These are phyloP conservation scores for Antechinus flavipes DNA, from an alignment of 2,113 vertebrate genomes.

Conservation along the genomic window DNA sequence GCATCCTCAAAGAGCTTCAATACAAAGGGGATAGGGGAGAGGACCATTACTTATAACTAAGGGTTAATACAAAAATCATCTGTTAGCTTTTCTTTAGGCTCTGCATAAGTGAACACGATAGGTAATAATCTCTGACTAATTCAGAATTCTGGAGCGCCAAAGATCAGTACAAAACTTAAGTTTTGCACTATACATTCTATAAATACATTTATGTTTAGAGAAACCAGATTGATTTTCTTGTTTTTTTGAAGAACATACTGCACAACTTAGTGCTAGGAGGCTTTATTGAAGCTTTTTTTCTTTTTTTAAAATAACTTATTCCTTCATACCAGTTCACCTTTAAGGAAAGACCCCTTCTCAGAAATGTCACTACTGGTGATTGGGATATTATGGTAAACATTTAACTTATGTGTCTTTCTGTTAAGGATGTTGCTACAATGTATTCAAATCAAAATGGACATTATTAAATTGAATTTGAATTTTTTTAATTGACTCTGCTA, in stretches of 20 bases:
- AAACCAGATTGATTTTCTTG: not conserved
- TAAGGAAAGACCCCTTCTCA: not conserved
- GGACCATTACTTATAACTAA: constrained; percentile 41
- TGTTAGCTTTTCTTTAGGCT: constrained; percentile 45
- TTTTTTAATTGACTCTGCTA: not conserved
- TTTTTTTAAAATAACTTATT: not conserved
- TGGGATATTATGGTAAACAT: not conserved
- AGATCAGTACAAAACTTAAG: not conserved
- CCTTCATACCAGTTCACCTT: not conserved
- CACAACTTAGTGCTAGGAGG: not conserved
- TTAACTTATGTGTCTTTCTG: not conserved
- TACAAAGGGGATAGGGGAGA: not conserved
- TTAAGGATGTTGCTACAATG: not conserved
- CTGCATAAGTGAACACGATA: constrained; percentile 8
- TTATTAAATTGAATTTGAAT: not conserved
- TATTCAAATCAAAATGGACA: not conserved
- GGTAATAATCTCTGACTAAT: constrained; percentile 9
- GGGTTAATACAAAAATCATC: constrained; percentile 50
- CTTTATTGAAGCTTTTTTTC: not conserved
- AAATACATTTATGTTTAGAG: not conserved
- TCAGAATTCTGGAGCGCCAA: constrained; percentile 34
- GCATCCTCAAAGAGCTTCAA: constrained; percentile 31
- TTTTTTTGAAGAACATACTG: not conserved
- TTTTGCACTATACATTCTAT: not conserved
- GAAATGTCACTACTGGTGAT: not conserved